Conservation (phyloP, 2,888 invertebrate species). For the Athripsodes cinereus region DNA sequence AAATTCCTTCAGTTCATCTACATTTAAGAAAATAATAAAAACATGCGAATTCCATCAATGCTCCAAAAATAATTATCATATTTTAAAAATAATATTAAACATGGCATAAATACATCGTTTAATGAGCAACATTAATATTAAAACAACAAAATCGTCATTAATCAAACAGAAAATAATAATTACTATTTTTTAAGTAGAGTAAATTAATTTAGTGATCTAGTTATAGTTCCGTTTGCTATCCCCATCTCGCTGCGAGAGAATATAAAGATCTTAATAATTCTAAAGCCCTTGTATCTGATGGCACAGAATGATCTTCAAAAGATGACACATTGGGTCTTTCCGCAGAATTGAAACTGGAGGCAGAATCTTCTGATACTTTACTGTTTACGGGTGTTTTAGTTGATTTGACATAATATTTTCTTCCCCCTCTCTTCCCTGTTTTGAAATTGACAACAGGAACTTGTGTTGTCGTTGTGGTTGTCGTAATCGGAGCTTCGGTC, state of each 20-base stretch:
- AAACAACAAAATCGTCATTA: not conserved
- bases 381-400: slow-evolving; percentile 34
- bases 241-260: slow-evolving; percentile 78
- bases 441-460: slow-evolving; percentile 10
- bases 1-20: no score
- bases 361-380: slow-evolving; percentile 30
- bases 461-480: slow-evolving; percentile 28
- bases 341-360: slow-evolving; percentile 26
- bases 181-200: no score
- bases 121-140: slow-evolving; percentile 9
- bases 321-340: slow-evolving; percentile 34
- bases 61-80: no score
- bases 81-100: no score
- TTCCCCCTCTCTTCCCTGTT: slow-evolving; percentile 39
- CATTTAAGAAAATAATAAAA: no score
- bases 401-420: slow-evolving; percentile 37
- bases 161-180: no score
- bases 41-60: no score
- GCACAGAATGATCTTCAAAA: slow-evolving; percentile 39
- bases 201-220: not conserved
- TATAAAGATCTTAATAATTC: slow-evolving; percentile 79
- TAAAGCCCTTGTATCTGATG: slow-evolving; percentile 71
- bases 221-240: slow-evolving; percentile 33
- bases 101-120: slow-evolving; percentile 7
- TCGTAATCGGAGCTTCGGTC: slow-evolving; percentile 39